Conservation (phyloP, 2,113 vertebrate genomes). For the Toxotes jaculatrix region DNA sequence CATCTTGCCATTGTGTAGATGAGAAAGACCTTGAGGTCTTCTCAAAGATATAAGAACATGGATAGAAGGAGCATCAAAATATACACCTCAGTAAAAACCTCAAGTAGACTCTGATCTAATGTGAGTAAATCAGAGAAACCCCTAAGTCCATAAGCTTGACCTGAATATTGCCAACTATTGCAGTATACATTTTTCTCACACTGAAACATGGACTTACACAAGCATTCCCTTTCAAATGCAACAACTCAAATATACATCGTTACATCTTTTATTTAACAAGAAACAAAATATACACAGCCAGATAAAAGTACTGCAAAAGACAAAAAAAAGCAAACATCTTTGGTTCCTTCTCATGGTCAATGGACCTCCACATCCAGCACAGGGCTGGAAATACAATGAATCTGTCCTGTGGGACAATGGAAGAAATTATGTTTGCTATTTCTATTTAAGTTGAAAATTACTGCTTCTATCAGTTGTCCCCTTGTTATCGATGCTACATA, state of each 20-base stretch:
- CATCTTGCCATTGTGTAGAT: not conserved
- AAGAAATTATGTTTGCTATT: constrained; percentile 36
- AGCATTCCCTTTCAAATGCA: not conserved
- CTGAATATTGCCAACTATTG: not conserved
- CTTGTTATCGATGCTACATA: constrained; percentile 48
- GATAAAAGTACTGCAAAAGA: constrained; percentile 73
- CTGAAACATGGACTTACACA: not conserved
- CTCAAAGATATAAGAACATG: not conserved
- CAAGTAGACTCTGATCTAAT: not conserved
- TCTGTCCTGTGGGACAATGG: constrained; percentile 27
- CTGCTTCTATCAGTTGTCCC: not conserved
- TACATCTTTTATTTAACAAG: constrained; percentile 76
- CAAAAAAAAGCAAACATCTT: constrained; percentile 74
- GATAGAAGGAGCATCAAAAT: not conserved
- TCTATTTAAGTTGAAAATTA: not conserved
- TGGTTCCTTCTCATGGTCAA: constrained; percentile 73
- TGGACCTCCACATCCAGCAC: constrained; percentile 21
- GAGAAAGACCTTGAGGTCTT: no score
- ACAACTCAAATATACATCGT: not conserved
- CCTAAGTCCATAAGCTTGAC: not conserved
- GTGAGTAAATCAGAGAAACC: not conserved
- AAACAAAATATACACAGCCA: constrained; percentile 67
- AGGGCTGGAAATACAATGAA: constrained; percentile 13
- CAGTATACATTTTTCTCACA: not conserved
- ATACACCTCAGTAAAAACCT: no score